Conservation (phyloP, 2,888 invertebrate genomes). For the Heliconius hortense region DNA sequence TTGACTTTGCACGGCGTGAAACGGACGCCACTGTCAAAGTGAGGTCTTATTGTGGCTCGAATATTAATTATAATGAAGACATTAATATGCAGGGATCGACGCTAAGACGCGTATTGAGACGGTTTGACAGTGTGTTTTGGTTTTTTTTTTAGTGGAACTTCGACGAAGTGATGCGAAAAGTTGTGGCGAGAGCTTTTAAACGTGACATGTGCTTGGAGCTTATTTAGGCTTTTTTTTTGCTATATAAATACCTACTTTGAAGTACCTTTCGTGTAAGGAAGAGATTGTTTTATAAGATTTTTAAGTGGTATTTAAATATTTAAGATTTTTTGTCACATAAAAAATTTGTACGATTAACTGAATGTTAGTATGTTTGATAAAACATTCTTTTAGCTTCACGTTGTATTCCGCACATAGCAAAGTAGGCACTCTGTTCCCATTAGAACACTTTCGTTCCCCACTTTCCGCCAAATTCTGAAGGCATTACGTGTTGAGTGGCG, state of each 20-base stretch:
- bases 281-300: neutral
- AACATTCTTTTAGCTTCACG: too few species aligned
- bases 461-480: too few species aligned
- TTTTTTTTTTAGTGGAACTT: conserved; percentile 42
- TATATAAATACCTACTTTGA: neutral
- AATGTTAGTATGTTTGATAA: too few species aligned
- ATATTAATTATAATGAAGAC: conserved; percentile 66
- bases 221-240: neutral
- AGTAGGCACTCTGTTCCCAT: too few species aligned
- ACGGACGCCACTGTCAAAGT: conserved; percentile 69
- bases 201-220: conserved; percentile 5
- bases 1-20: conserved; percentile 73
- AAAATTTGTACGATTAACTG: neutral
- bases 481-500: too few species aligned
- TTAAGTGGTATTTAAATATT: neutral
- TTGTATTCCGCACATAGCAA: too few species aligned
- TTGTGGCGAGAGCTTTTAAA: conserved; percentile 7
- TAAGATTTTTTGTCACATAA: neutral
- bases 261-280: neutral
- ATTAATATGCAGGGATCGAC: conserved; percentile 49
- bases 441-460: too few species aligned
- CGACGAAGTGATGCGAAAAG: conserved; percentile 33
- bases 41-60: conserved; percentile 59
- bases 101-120: conserved; percentile 32
- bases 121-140: conserved; percentile 38